These are phyloP conservation scores for Trisateles emortualis DNA, from an alignment of 2,888 invertebrate species.

Conservation along the genomic window DNA sequence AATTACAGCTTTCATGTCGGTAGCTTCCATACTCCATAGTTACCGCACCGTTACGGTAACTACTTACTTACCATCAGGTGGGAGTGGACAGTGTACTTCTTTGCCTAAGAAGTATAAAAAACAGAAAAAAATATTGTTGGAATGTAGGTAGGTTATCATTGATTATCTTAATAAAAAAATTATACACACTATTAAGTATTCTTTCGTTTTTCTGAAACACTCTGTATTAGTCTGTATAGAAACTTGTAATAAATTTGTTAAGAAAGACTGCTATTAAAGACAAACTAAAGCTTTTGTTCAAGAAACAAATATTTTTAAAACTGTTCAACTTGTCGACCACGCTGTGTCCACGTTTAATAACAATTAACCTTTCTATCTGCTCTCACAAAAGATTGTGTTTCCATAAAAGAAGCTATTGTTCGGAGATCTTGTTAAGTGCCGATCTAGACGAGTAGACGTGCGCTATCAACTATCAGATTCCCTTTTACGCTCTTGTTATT, in stretches of 20 bases:
- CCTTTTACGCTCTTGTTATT: slow-evolving; percentile 38
- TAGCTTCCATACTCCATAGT: too few relatives aligned
- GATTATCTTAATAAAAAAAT: too few relatives aligned
- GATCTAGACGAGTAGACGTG: slow-evolving; percentile 39
- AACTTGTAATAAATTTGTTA: slow-evolving; percentile 1
- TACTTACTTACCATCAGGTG: too few relatives aligned
- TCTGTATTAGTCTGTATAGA: too few relatives aligned
- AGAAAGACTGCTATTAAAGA: not conserved
- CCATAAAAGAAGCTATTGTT: slow-evolving; percentile 38
- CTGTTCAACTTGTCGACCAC: slow-evolving; percentile 19
- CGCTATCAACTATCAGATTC: slow-evolving; percentile 43
- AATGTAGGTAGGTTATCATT: too few relatives aligned
- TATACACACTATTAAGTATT: too few relatives aligned
- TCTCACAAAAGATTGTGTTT: slow-evolving; percentile 39
- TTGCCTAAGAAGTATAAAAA: too few relatives aligned
- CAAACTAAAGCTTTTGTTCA: slow-evolving; percentile 10
- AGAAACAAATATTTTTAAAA: slow-evolving; percentile 19
- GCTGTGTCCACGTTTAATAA: slow-evolving; percentile 35
- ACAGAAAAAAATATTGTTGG: too few relatives aligned
- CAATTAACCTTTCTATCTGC: slow-evolving; percentile 39
- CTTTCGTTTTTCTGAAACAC: too few relatives aligned
- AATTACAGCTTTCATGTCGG: too few relatives aligned
- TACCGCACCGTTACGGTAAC: too few relatives aligned
- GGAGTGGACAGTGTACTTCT: too few relatives aligned
- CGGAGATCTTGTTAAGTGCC: slow-evolving; percentile 23